Evolutionary conservation across 2,888 invertebrate genomes (phyloP).

Genomic region (Choristoneura rosaceana): DNA sequence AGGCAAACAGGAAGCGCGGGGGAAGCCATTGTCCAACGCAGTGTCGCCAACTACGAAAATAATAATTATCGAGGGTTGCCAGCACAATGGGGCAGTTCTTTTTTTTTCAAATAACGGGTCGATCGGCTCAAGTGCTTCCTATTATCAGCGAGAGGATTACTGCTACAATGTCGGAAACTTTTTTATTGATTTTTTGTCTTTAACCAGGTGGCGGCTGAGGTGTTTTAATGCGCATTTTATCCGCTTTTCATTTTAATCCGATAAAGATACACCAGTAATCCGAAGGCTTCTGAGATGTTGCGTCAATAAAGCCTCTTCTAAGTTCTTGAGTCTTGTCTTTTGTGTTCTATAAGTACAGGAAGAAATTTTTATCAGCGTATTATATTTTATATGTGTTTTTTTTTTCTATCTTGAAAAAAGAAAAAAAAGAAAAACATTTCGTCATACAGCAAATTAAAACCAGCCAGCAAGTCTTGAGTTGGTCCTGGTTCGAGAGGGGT

Average conservation of each 20-base stretch:
- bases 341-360: background rate
- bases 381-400: too few species aligned
- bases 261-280: constrained; percentile 61
- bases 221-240: constrained; percentile 77
- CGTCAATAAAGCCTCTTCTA: constrained; percentile 35
- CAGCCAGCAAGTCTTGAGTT: too few species aligned
- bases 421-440: too few species aligned
- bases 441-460: too few species aligned
- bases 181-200: constrained; percentile 63
- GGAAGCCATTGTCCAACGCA: constrained; percentile 75
- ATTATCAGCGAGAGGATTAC: constrained; percentile 79
- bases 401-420: too few species aligned
- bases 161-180: constrained; percentile 74
- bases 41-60: constrained; percentile 85
- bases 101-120: constrained; percentile 78
- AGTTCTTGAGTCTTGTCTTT: background rate
- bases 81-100: constrained; percentile 69
- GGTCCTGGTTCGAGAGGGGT: too few species aligned
- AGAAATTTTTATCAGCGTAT: too few species aligned
- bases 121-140: constrained; percentile 83
- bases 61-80: constrained; percentile 83
- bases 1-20: constrained; percentile 83
- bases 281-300: constrained; percentile 41
- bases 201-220: constrained; percentile 74
- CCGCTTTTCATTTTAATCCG: constrained; percentile 70